These are phyloP conservation scores for Macrosiphum euphorbiae DNA, from an alignment of 2,888 invertebrate species.

Conservation along the genomic window DNA sequence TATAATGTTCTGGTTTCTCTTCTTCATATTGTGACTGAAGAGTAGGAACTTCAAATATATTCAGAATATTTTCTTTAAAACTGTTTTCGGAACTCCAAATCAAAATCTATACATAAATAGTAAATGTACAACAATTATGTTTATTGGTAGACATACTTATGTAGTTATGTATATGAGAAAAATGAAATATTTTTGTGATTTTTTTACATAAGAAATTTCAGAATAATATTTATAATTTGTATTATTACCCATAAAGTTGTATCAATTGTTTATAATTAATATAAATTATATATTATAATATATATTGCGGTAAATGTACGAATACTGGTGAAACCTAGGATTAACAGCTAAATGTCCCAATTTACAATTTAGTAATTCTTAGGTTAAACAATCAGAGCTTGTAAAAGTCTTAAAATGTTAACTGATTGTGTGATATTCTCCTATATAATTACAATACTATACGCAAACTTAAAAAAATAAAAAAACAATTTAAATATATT, in stretches of 20 bases:
- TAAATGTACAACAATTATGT: too few species aligned
- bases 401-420: too few species aligned
- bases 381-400: too few species aligned
- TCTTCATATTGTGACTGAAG: conserved; percentile 27
- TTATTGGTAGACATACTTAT: not conserved
- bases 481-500: too few species aligned
- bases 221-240: not conserved
- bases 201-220: not conserved
- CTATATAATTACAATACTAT: too few species aligned
- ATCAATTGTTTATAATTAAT: too few species aligned
- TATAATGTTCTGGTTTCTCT: not conserved
- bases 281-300: too few species aligned
- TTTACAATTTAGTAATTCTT: too few species aligned
- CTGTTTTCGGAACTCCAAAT: conserved; percentile 49
- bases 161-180: not conserved
- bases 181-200: not conserved
- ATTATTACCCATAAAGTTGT: not conserved
- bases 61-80: conserved; percentile 45
- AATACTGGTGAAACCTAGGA: too few species aligned
- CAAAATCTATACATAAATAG: conserved; percentile 9
- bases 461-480: too few species aligned
- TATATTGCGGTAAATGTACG: not conserved
- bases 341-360: too few species aligned
- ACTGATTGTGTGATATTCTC: too few species aligned
- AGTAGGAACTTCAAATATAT: conserved; percentile 34